phyloP scores from a whole-genome alignment of 2,113 vertebrate species.

The Falco punctatus region DNA sequence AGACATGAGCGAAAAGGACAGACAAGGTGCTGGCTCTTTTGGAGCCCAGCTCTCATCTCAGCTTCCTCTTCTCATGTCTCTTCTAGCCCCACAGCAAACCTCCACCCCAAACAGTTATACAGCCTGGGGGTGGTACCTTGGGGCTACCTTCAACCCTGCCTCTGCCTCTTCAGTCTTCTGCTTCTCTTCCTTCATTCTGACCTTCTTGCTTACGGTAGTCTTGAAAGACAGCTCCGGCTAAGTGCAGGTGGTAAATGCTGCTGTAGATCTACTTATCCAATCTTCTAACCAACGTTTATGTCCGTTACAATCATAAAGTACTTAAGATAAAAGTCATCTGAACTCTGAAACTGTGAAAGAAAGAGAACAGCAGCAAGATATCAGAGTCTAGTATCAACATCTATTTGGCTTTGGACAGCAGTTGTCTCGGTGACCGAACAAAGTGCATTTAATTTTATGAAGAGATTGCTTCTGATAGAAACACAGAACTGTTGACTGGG shows the following conservation, averaged over 20 bases:
- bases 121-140: background rate
- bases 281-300: background rate
- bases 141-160: background rate
- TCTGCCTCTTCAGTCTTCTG: background rate
- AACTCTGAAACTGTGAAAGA: background rate
- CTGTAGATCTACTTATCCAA: background rate
- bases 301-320: background rate
- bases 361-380: background rate
- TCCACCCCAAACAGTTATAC: background rate
- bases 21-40: background rate
- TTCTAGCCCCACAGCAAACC: background rate
- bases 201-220: background rate
- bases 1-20: background rate
- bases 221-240: background rate
- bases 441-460: slow-evolving; percentile 37
- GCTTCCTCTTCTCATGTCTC: background rate
- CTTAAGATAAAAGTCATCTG: background rate
- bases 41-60: background rate
- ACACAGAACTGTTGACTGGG: background rate
- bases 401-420: background rate
- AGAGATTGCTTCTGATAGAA: slow-evolving; percentile 2
- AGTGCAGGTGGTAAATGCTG: background rate
- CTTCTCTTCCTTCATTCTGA: background rate
- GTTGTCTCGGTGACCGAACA: background rate
- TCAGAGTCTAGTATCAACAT: background rate